These are phyloP conservation scores for Microtus richardsoni DNA, from an alignment of 2,113 vertebrate species.

Conservation along the genomic window DNA sequence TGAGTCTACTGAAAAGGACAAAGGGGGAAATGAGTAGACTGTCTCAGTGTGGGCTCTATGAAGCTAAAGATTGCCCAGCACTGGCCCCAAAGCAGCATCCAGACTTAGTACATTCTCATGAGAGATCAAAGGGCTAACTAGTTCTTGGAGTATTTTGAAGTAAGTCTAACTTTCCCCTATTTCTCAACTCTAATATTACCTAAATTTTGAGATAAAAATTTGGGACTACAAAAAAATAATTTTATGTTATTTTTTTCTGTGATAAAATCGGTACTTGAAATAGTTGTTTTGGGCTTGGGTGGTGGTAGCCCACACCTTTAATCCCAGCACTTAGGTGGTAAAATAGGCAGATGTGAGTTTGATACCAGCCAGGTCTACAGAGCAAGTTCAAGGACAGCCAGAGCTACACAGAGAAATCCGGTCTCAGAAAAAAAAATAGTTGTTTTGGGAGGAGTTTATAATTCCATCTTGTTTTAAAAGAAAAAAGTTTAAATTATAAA, in stretches of 20 bases:
- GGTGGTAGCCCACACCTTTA: background rate
- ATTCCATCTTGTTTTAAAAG: background rate
- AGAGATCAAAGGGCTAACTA: background rate
- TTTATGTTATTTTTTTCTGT: background rate
- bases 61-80: background rate
- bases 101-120: background rate
- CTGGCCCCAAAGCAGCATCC: background rate
- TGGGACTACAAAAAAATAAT: background rate
- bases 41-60: background rate
- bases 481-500: background rate
- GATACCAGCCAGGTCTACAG: background rate
- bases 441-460: background rate
- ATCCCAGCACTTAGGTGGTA: background rate
- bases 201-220: background rate
- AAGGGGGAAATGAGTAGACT: background rate
- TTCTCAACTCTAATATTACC: background rate
- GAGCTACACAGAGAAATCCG: background rate
- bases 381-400: background rate
- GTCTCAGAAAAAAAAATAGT: background rate
- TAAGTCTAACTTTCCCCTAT: background rate
- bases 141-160: background rate
- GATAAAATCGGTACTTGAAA: background rate
- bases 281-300: background rate
- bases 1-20: background rate
- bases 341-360: background rate